Percentiles rank a stretch among this genome's conserved stretches.
Conservation (phyloP, 2,888 invertebrate genomes). For the Lymantria dispar region DNA sequence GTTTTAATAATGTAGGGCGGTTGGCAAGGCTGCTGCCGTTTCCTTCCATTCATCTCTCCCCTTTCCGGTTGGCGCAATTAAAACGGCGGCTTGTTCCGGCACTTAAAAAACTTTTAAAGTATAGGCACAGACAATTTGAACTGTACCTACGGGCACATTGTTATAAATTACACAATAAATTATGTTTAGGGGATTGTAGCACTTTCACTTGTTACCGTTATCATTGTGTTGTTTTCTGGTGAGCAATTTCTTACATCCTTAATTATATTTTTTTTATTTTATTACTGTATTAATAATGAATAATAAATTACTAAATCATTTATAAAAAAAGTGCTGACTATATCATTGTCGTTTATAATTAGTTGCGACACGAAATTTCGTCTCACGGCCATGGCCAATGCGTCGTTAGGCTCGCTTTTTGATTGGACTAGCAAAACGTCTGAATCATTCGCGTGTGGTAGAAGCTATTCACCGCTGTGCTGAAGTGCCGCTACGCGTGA, state of each 20-base stretch:
- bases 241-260: slow-evolving; percentile 4
- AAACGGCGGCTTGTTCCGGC: slow-evolving; percentile 78
- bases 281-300: slow-evolving; percentile 13
- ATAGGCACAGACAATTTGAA: slow-evolving; percentile 70
- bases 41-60: slow-evolving; percentile 80
- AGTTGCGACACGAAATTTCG: slow-evolving; percentile 10
- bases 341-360: slow-evolving; percentile 13
- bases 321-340: too few relatives aligned
- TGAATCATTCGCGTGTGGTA: slow-evolving; percentile 76
- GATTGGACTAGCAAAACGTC: slow-evolving; percentile 62
- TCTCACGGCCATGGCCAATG: slow-evolving; percentile 7
- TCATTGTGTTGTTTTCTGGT: slow-evolving; percentile 24
- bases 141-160: slow-evolving; percentile 54
- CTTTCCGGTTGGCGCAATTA: slow-evolving; percentile 80
- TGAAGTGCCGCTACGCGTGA: slow-evolving; percentile 74
- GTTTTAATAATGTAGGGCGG: slow-evolving; percentile 80
- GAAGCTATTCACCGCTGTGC: slow-evolving; percentile 69
- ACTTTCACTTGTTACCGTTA: slow-evolving; percentile 31
- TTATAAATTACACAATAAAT: slow-evolving; percentile 51
- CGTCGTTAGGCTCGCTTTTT: slow-evolving; percentile 35
- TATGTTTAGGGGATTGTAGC: slow-evolving; percentile 43
- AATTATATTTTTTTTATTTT: not conserved
- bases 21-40: slow-evolving; percentile 74
- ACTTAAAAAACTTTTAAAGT: slow-evolving; percentile 79
- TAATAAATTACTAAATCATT: slow-evolving; percentile 4